A percentile compares a stretch with the other conserved stretches of the same genome.
Evolutionary conservation across 2,797 vertebrate species (phyloP).

Genomic region (Melanotaenia maccullochi): DNA sequence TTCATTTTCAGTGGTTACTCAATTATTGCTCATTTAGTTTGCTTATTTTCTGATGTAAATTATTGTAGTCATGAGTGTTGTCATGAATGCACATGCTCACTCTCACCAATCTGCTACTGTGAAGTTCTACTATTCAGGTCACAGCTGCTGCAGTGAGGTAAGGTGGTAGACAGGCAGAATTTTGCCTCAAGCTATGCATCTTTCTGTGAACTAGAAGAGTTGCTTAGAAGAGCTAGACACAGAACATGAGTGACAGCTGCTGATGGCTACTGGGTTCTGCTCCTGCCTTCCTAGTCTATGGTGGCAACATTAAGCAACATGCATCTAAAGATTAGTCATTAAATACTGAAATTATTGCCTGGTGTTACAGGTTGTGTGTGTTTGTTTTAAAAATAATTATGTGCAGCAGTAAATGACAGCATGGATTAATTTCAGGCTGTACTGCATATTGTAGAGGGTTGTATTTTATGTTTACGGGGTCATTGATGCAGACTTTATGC

Average conservation of each 20-base stretch:
- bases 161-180: slow-evolving; percentile 66
- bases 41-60: slow-evolving; percentile 30
- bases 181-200: slow-evolving; percentile 60
- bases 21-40: slow-evolving; percentile 32
- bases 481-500: slow-evolving; percentile 50
- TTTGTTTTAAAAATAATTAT: slow-evolving; percentile 49
- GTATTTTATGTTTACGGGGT: slow-evolving; percentile 52
- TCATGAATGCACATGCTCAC: slow-evolving; percentile 17
- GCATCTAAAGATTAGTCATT: slow-evolving; percentile 36
- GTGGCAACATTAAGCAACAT: slow-evolving; percentile 34
- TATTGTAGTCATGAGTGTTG: slow-evolving; percentile 15
- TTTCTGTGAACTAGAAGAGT: slow-evolving; percentile 68
- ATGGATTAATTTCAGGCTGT: slow-evolving; percentile 15
- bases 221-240: slow-evolving; percentile 65
- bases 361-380: slow-evolving; percentile 32
- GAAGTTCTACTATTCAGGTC: slow-evolving; percentile 56
- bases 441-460: slow-evolving; percentile 44
- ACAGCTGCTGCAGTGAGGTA: slow-evolving; percentile 76
- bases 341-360: slow-evolving; percentile 8
- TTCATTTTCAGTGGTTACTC: slow-evolving; percentile 18
- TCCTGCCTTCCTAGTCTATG: slow-evolving; percentile 27
- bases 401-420: slow-evolving; percentile 31
- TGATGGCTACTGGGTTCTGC: slow-evolving; percentile 58
- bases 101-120: slow-evolving; percentile 41
- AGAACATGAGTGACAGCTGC: slow-evolving; percentile 73